Percentiles rank a stretch among this genome's conserved stretches.
phyloP scores from a whole-genome alignment of 1,140 invertebrate species.

The Grapholita molesta region DNA sequence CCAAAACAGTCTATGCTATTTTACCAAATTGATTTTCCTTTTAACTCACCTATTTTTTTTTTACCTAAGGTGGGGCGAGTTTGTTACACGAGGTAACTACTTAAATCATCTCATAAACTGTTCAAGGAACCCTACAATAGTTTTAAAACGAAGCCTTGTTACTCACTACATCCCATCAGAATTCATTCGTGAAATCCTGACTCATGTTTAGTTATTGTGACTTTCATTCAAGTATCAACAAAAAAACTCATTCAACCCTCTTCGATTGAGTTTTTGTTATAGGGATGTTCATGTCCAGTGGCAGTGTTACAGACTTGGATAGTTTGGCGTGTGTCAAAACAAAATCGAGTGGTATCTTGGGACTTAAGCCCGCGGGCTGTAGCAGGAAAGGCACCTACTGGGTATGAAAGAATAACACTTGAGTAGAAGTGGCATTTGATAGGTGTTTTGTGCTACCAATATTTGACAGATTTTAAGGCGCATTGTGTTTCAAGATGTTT shows the following conservation, averaged over 20 bases:
- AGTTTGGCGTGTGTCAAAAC: slow-evolving; percentile 66
- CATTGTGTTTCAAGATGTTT: neutral
- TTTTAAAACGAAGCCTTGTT: neutral
- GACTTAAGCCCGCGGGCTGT: slow-evolving; percentile 30
- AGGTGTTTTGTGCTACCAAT: neutral
- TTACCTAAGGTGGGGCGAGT: no score
- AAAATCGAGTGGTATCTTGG: slow-evolving; percentile 72
- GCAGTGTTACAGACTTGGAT: slow-evolving; percentile 40
- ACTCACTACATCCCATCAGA: neutral
- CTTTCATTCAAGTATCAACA: slow-evolving; percentile 41
- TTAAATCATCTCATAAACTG: neutral
- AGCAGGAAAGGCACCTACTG: slow-evolving; percentile 48
- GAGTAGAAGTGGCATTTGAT: slow-evolving; percentile 15
- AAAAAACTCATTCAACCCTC: slow-evolving; percentile 41
- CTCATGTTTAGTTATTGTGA: slow-evolving; percentile 39
- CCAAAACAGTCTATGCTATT: no score
- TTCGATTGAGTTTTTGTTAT: slow-evolving; percentile 28
- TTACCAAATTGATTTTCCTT: no score
- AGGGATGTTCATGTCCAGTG: slow-evolving; percentile 30
- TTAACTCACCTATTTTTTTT: no score
- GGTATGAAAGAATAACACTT: slow-evolving; percentile 22
- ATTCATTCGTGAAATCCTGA: slow-evolving; percentile 27
- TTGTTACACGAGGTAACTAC: no score
- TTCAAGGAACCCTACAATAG: neutral
- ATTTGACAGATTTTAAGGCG: neutral